Evolutionary conservation across 2,888 invertebrate genomes (phyloP), one percentile per base, ranked within the genome.

Genomic region (Agrotis segetum): DNA sequence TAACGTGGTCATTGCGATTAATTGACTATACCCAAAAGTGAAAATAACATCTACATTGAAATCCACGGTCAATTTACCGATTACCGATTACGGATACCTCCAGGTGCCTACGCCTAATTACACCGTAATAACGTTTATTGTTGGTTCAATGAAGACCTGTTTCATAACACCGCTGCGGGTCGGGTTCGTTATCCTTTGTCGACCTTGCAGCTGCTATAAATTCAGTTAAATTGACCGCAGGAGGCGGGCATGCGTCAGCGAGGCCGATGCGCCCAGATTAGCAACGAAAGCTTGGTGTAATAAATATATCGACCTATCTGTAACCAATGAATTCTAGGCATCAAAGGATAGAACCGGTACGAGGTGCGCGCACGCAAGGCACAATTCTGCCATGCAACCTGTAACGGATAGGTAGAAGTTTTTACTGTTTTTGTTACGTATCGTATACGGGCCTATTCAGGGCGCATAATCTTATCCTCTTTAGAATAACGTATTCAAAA

Each of bases 191-290:
- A 93, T 95, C 93, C 96, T 94, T 91, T 83, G 86, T 85, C 94
- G 95, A 94, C 95, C 96, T 95, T 95, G 95, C 92, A 91, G 92
- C 91, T 92, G 92, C 91, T 91, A 94, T 94, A 93, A 94, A 95
- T 94, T 94, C 90, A 91, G 93, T 91, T 92, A 91, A 94, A 94
- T 94, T 93, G 92, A 88, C 90, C 90, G 91, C 91, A 92, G 91
- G 91, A 92, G 92, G 88, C 88, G 87, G 89, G 89, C 88, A 91
- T 93, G 93, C 93, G 94, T 93, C 94, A 94, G 86, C 86, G 88
- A 88, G 91, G 88, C 89, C 91, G 93, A 93, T 94, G 94, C 92
- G 92, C 94, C 91, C 89, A 85, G 89, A 89, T 91, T 90, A 88
- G 87, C 87, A 89, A 89, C 86, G 87, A 87, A 90, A 89, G 82